These are phyloP conservation scores for Heloderma charlesbogerti DNA, from an alignment of 2,113 vertebrate species.

Conservation along the genomic window DNA sequence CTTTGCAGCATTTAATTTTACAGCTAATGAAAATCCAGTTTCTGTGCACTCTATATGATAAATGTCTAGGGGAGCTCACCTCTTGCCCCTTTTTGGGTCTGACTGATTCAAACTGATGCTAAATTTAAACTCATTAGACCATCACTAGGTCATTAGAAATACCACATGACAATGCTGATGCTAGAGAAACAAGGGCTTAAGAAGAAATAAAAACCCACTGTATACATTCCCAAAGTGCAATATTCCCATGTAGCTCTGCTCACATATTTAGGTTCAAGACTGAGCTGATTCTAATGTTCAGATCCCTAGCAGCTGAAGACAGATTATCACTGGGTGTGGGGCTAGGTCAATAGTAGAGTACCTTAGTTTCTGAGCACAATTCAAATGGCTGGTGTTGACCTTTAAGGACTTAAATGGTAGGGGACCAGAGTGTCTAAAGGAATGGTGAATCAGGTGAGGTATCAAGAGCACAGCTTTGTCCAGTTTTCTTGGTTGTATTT, in stretches of 20 bases:
- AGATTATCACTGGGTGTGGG: background rate
- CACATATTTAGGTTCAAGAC: background rate
- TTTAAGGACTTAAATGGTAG: no score
- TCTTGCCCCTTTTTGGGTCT: slow-evolving; percentile 31
- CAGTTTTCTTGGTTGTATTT: no score
- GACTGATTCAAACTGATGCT: slow-evolving; percentile 44
- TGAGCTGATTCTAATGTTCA: background rate
- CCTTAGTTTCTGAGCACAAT: no score
- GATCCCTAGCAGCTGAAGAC: background rate
- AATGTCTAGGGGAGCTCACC: slow-evolving; percentile 31
- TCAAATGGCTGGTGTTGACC: no score
- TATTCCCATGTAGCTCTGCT: background rate
- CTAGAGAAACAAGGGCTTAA: background rate
- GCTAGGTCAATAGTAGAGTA: no score
- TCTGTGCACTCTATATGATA: slow-evolving; percentile 35
- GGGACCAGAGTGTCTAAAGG: no score
- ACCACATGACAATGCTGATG: background rate
- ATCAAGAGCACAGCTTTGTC: no score
- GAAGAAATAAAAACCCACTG: background rate
- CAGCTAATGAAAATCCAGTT: slow-evolving; percentile 51
- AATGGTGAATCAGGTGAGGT: no score
- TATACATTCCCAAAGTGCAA: background rate
- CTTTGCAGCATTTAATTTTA: slow-evolving; percentile 51
- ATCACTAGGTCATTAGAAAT: slow-evolving; percentile 10
- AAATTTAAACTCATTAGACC: slow-evolving; percentile 48